Conservation (phyloP, 2,797 vertebrate genomes). For the Nasua narica region DNA sequence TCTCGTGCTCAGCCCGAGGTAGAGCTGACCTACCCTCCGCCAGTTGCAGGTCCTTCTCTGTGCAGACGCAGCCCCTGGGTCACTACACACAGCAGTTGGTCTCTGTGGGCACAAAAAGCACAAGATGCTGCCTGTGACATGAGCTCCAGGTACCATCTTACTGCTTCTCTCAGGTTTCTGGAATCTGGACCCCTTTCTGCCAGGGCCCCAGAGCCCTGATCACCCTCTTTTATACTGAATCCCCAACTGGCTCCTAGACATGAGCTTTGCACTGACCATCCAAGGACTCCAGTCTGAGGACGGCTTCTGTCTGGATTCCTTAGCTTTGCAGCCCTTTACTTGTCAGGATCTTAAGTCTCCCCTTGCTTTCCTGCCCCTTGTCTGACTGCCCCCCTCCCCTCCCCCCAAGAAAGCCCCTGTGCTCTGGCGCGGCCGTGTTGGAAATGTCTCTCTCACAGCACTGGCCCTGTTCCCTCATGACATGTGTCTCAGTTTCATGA, state of each 20-base stretch:
- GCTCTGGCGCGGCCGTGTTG: accelerated
- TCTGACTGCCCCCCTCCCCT: no score
- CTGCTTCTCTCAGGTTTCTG: background rate
- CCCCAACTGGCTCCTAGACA: background rate
- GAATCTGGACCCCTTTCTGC: background rate
- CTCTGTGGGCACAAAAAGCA: background rate
- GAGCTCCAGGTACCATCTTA: background rate
- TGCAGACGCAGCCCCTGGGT: background rate
- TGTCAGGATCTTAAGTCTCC: background rate
- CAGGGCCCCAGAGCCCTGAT: background rate
- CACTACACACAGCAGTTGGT: accelerated
- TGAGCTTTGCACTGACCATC: background rate
- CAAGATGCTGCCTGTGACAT: background rate
- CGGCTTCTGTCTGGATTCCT: background rate
- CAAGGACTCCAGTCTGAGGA: background rate
- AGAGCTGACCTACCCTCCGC: background rate
- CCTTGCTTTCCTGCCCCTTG: background rate
- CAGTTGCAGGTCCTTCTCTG: background rate
- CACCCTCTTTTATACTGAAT: background rate
- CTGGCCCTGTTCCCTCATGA: no score
- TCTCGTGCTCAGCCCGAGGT: no score
- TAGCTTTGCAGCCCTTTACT: background rate
- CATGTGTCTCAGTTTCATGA: no score
- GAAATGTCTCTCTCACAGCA: background rate
- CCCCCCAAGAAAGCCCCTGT: no score